Evolutionary conservation across 92 coral and sea anemone genomes (phyloP), one percentile per base, ranked within the genome.

Genomic region (Porites rus): DNA sequence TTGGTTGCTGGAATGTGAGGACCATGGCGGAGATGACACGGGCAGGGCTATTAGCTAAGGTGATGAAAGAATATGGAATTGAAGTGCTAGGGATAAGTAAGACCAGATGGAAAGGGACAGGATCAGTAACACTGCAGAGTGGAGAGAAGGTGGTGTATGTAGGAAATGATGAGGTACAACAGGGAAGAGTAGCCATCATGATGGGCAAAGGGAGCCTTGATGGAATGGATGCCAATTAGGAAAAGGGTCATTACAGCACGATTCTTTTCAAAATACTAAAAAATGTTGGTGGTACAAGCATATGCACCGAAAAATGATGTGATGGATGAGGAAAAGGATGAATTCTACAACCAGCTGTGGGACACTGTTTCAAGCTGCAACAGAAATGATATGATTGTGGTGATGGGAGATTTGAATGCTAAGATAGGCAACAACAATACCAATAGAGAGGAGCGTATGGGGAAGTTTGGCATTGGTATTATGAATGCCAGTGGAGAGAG

Each of bases 311-410:
- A 18, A 20, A 78, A 78, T 43, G 72, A 78, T 63, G 82, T 9
- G 60, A 10, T 63, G 72, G 72, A 28, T 24, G 66, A 75, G n/a
- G 73, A 62, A 17, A 78, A 63, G n/a, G 82, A 63, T 50, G 5
- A 78, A 64, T 78, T 78, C 8, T 78, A 63, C 81, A 74, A 69
- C 62, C 31, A 28, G 31, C 31, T 24, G 25, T 24, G 25, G 25
- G 25, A 24, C 25, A 24, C 25, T 24, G 25, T 24, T 24, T 24
- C 25, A 24, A 24, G 25, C 82, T 84, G 88, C 88, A 84, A 65
- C 18, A 86, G 21, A 17, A 53, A 77, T 43, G 89, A 86, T 63
- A 77, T 77, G 84, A 86, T 77, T 43, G 78, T 86, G 61, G 84
- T 86, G 84, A 86, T 78, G 84, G 89, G 89, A 59, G 50, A 77